Base-by-base conservation (phyloP, 2,888 invertebrate species). In the Acleris laterana region DNA sequence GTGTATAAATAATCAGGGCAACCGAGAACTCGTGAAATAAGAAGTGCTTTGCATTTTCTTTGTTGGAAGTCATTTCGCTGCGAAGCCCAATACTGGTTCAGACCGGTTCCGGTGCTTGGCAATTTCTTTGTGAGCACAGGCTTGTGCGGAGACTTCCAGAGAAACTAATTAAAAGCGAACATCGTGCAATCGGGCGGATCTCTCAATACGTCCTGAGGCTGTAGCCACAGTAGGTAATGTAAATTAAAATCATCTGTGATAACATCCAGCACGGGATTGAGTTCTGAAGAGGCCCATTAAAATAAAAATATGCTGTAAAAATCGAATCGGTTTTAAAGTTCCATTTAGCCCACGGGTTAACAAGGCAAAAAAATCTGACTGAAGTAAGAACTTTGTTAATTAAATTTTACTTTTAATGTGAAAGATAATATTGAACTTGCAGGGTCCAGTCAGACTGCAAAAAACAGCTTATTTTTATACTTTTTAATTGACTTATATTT, bases 131-230 rank as follows among this genome's bases (percentile, higher is more conserved):
- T 80, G 77, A 79, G 77, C 32, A 73, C 82, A 80, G 77, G 81
- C 77, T 78, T 73, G 77, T 82, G 79, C 77, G 74, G 75, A 77
- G 77, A 79, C 81, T 83, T 82, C 81, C 78, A 84, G 83, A 82
- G 82, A 83, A 86, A 87, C 85, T 87, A 87, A 88, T 89, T 88
- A 88, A 87, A 83, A 83, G 73, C 73, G 84, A 84, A 88, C 84
- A 87, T 82, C 78, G 83, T 71, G 76, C 84, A 84, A 85, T 85
- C 81, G 82, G 75, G 76, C 71, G 72, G 75, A 77, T 77, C 79
- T 71, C 74, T 73, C 74, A 73, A 76, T 76, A 73, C 71, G 71
- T 70, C 55, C 56, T 16, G 44, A 9, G 51, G 50, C 50, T 55
- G 50, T 51, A 38, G n/a, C 55, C 53, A 25, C 25, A 60, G 48